Conservation (phyloP, 2,888 invertebrate species). For the Leucophenga montana region DNA sequence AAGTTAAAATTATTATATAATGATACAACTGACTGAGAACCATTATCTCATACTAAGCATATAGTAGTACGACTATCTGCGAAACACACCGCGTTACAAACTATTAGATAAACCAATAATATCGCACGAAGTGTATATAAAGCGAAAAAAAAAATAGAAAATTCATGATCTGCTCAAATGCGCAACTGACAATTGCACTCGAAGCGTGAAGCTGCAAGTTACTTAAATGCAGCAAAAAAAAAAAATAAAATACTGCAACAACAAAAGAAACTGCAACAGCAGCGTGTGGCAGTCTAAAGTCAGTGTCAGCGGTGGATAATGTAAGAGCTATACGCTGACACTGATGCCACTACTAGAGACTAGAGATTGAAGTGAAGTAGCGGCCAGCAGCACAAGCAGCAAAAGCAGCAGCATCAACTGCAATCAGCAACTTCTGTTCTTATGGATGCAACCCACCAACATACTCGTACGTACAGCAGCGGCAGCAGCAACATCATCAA, state of each 20-base stretch:
- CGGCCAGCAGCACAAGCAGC: slow-evolving; percentile 21
- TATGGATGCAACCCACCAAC: slow-evolving; percentile 5
- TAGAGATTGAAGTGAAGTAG: slow-evolving; percentile 49
- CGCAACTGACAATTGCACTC: slow-evolving; percentile 27
- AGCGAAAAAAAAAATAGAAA: not conserved
- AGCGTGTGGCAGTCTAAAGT: slow-evolving; percentile 19
- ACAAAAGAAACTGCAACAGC: slow-evolving; percentile 3
- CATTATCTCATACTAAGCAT: too few species aligned
- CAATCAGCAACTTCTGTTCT: slow-evolving; percentile 10
- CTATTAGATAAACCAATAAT: too few species aligned
- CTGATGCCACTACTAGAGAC: slow-evolving; percentile 28
- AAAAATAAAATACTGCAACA: slow-evolving; percentile 6
- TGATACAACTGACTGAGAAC: too few species aligned
- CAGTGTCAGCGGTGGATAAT: slow-evolving; percentile 29
- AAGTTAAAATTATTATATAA: too few species aligned
- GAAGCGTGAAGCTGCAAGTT: slow-evolving; percentile 24
- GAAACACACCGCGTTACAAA: too few species aligned
- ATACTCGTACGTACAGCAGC: slow-evolving; percentile 34
- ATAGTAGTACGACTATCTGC: too few species aligned
- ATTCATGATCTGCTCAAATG: slow-evolving; percentile 26
- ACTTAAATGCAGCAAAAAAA: slow-evolving; percentile 2
- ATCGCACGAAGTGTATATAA: too few species aligned
- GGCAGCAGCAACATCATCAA: slow-evolving; percentile 61
- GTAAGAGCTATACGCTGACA: slow-evolving; percentile 34
- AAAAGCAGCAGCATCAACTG: slow-evolving; percentile 10